A percentile compares a stretch with the other conserved stretches of the same genome.
These are phyloP conservation scores for Mnemiopsis leidyi DNA, from an alignment of 37 sponge, comb jelly and placozoan species.

Conservation along the genomic window DNA sequence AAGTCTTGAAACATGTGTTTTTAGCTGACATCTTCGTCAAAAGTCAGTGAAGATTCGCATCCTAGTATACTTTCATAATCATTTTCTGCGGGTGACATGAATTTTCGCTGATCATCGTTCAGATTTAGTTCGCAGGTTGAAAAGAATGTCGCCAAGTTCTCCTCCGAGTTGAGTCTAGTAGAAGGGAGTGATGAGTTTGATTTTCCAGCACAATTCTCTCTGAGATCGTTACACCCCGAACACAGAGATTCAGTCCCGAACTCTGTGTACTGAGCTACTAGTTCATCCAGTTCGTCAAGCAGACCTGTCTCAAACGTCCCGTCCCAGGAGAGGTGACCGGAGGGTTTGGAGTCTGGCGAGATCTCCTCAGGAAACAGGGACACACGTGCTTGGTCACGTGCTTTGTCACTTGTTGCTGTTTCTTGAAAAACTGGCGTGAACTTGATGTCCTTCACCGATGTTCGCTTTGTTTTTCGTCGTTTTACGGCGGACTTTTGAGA, in stretches of 20 bases:
- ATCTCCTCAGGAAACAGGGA: background rate
- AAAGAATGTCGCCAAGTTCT: background rate
- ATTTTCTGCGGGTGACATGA: background rate
- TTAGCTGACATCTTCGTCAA: too few species aligned
- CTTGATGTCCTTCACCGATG: background rate
- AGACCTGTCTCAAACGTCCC: background rate
- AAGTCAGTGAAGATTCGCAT: too few species aligned
- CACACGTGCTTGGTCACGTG: background rate
- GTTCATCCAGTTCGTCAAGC: background rate
- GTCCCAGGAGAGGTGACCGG: background rate
- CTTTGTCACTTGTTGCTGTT: background rate
- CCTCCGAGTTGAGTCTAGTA: background rate
- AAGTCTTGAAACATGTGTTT: too few species aligned
- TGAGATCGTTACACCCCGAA: slow-evolving; percentile 1
- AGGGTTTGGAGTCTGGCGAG: background rate
- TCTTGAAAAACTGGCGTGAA: background rate
- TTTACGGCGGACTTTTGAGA: background rate
- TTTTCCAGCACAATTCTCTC: background rate
- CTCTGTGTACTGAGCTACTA: background rate
- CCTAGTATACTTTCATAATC: background rate
- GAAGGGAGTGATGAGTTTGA: background rate
- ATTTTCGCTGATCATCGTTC: background rate
- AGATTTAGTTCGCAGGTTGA: background rate
- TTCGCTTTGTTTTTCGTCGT: background rate
- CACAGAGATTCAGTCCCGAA: background rate